phyloP scores from a whole-genome alignment of 2,888 invertebrate species.

The Lasioglossum lativentre region DNA sequence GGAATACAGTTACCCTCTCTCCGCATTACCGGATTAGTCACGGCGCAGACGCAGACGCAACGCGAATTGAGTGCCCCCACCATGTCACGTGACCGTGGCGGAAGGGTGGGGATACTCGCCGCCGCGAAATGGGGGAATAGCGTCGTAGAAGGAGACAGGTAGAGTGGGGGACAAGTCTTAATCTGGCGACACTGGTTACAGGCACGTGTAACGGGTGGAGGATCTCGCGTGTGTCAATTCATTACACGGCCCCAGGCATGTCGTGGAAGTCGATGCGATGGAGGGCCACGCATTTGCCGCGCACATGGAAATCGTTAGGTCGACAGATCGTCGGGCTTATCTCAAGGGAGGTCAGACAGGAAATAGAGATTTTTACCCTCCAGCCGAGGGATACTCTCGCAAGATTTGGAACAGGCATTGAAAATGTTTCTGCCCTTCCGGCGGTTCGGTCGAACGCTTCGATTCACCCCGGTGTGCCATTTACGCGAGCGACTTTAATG shows the following conservation, averaged over 20 bases:
- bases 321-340: conserved; percentile 38
- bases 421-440: conserved; percentile 45
- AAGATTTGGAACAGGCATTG: conserved; percentile 44
- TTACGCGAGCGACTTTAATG: conserved; percentile 24
- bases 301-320: conserved; percentile 32
- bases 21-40: too few species aligned
- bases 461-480: conserved; percentile 39
- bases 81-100: too few species aligned
- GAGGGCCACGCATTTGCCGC: background rate
- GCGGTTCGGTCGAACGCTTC: conserved; percentile 35
- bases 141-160: too few species aligned
- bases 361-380: conserved; percentile 41
- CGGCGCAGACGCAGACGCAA: too few species aligned
- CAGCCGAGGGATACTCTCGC: conserved; percentile 9
- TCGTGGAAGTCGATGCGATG: background rate
- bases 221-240: conserved; percentile 7
- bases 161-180: too few species aligned
- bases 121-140: too few species aligned
- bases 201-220: background rate
- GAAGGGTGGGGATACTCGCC: too few species aligned
- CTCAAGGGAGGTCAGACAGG: conserved; percentile 22
- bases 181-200: background rate
- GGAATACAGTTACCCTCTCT: too few species aligned
- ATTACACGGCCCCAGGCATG: conserved; percentile 5
- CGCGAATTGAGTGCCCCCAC: too few species aligned